Base-by-base conservation (phyloP, 1,140 invertebrate species). In the Hermetia illucens region DNA sequence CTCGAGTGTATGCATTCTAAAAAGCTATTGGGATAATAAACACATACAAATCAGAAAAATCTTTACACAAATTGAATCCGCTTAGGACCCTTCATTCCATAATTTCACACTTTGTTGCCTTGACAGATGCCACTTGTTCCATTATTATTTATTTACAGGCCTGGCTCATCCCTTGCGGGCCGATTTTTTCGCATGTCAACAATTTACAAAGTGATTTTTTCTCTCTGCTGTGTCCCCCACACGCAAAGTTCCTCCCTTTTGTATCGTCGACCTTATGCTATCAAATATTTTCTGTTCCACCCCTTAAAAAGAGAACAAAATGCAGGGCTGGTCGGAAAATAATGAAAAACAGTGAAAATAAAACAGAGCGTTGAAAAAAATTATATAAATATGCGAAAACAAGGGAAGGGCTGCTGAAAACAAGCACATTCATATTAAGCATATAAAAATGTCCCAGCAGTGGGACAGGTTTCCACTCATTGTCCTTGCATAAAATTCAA, bases 111-210 rank as follows among this genome's bases (percentile, higher is more conserved):
- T 34, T 34, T 5, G 17, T 16, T 34, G 32, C 17, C 32, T 19
- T 19, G 32, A 34, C 32, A 34, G 32, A 34, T 34, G 32, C 32
- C 32, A 34, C 32, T 34, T 34, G 32, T 34, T 34, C 13, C 24
- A 27, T 27, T 27, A 27, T 27, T 27, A 27, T 27, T 27, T 27
- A 27, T 27, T 27, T 27, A 27, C 13, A 13, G 8, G 8, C 24
- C 24, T 27, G 8, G 13, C 24, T 9, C 24, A 27, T 8, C 24
- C 13, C 24, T 27, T 13, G 24, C 24, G 24, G 8, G 24, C 24
- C 8, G 8, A 9, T 34, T 34, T 34, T 13, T 34, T 34, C 19
- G 12, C 19, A 12, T 34, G 32, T 17, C 17, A 5, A 34, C 12
- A 17, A 13, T 34, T 13, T 34, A 34, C 17, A 17, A 34, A 34